Percentiles rank a stretch among this genome's conserved stretches.
Evolutionary conservation across 2,888 invertebrate genomes (phyloP).

Genomic region (Neria commutata): DNA sequence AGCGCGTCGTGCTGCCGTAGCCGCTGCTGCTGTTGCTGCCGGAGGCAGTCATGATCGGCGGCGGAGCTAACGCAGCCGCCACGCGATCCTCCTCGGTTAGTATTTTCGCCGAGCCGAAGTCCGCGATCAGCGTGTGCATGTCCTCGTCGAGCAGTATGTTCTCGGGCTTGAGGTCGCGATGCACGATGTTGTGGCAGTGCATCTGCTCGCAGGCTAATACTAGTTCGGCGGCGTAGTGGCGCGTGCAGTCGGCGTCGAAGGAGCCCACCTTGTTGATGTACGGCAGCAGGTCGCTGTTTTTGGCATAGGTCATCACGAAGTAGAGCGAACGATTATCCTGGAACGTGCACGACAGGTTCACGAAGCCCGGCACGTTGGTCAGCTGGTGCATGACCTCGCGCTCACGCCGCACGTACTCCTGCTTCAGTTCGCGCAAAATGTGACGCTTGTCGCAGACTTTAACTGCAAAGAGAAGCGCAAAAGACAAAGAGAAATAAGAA

Average conservation of each 20-base stretch:
- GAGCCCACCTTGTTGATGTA: constrained; percentile 89
- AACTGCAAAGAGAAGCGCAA: constrained; percentile 69
- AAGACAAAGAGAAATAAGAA: neutral
- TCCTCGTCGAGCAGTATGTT: constrained; percentile 94
- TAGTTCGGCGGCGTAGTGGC: constrained; percentile 95
- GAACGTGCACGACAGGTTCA: constrained; percentile 94
- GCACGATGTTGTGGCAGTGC: constrained; percentile 86
- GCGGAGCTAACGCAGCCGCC: constrained; percentile 25
- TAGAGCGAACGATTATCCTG: constrained; percentile 92
- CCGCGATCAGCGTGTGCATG: constrained; percentile 96
- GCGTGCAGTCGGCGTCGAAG: constrained; percentile 86
- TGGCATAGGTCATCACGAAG: constrained; percentile 94
- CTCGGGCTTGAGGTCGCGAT: constrained; percentile 95
- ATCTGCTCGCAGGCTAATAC: constrained; percentile 90
- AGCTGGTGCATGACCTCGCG: constrained; percentile 91
- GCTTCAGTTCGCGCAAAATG: constrained; percentile 91
- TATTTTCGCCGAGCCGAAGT: constrained; percentile 96
- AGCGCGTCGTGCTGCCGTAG: neutral
- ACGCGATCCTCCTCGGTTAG: constrained; percentile 61
- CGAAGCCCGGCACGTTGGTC: constrained; percentile 85
- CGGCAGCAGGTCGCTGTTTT: constrained; percentile 91
- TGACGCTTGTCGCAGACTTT: constrained; percentile 97
- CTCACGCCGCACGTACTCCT: constrained; percentile 90
- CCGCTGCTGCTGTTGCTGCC: constrained; percentile 15
- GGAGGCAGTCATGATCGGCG: neutral